Evolutionary conservation across 2,113 vertebrate genomes (phyloP), one percentile per base, ranked within the genome.

Genomic region (Corydoras sp.): DNA sequence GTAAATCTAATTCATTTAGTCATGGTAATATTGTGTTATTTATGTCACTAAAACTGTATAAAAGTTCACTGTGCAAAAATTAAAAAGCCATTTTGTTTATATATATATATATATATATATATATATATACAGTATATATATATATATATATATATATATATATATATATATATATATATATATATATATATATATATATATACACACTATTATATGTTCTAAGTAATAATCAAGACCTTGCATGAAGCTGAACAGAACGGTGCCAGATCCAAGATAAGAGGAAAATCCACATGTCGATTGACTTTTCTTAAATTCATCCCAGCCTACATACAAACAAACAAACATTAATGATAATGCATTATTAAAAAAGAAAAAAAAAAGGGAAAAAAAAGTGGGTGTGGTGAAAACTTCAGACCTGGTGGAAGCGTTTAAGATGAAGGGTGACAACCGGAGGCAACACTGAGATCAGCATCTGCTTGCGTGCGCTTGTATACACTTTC

Each of bases 401-500:
- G 18, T 24, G 18, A 24, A 24, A 24, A 24, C 18, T 24, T 24
- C 73, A 81, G 12, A 90, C 97, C 94, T 99, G 97, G 81, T 97
- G 94, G 81, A 99, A 99, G 77, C 97, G 95, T 90, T 99, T 99
- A 49, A 99, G 90, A 77, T 99, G 97, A 58, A 99, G 89, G 68
- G 95, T 94, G 81, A 99, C 92, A 79, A 96, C 85, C 18, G 92
- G 92, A 79, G 97, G 95, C 78, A 95, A 89, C 4, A 88, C 88
- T 62, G 97, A 97, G 85, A 99, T 96, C 66, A 99, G 88, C 71
- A 98, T 87, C 80, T 97, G 97, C 71, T 99, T 99, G 66, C 97
- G 91, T 35, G 95, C 96, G 54, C 94, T 99, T 65, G 95, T 98
- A 82, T 99, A 97, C 65, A 95, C 86, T 58, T 92, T 94, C 77